Conservation (phyloP, 2,888 invertebrate species). For the Lycaena phlaeas region DNA sequence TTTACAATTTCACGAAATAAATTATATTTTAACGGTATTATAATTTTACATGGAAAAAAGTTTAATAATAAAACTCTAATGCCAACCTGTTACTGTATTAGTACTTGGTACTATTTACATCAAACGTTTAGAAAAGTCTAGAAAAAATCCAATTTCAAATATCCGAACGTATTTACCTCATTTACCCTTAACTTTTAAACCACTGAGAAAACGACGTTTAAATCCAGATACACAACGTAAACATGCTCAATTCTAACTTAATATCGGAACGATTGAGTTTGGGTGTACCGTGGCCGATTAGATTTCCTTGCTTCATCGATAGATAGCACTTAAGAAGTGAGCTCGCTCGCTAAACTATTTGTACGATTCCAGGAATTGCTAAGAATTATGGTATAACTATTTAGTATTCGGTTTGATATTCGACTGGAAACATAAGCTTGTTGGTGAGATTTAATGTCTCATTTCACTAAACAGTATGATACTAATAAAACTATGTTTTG, state of each 20-base stretch:
- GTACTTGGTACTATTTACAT: too few relatives aligned
- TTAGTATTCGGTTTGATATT: conserved; percentile 9
- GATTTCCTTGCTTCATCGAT: conserved; percentile 19
- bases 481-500: too few relatives aligned
- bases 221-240: conserved; percentile 7
- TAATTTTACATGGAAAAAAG: too few relatives aligned
- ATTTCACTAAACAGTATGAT: too few relatives aligned
- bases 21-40: too few relatives aligned
- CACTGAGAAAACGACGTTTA: conserved; percentile 1
- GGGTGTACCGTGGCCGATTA: conserved; percentile 19
- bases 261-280: conserved; percentile 13
- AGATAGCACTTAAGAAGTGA: conserved; percentile 18
- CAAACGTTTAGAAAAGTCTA: neutral
- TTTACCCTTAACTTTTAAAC: conserved; percentile 5
- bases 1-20: too few relatives aligned
- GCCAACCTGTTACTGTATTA: too few relatives aligned
- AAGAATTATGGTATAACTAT: conserved; percentile 12
- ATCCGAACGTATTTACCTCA: conserved; percentile 5
- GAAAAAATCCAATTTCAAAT: neutral
- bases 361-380: conserved; percentile 15
- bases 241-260: conserved; percentile 15
- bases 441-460: too few relatives aligned
- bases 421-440: conserved; percentile 6
- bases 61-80: too few relatives aligned
- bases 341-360: conserved; percentile 20